Evolutionary conservation across 2,113 vertebrate species (phyloP).

Genomic region (Lophius piscatorius): DNA sequence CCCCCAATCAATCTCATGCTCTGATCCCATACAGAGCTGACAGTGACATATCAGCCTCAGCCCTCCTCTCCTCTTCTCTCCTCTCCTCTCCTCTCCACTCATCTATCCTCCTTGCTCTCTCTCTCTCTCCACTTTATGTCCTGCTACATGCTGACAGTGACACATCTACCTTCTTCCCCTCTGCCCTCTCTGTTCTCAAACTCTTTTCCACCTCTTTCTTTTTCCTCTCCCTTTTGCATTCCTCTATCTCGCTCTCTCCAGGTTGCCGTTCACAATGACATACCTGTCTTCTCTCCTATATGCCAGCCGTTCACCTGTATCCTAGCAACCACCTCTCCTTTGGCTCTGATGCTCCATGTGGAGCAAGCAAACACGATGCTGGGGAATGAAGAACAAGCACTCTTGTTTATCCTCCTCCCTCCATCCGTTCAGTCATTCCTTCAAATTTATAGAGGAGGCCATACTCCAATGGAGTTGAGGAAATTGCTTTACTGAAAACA

Average conservation of each 20-base stretch:
- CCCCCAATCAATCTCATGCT: constrained; percentile 9
- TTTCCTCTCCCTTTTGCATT: constrained; percentile 11
- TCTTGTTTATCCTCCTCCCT: constrained; percentile 70
- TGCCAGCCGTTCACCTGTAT: constrained; percentile 83
- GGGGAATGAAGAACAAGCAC: constrained; percentile 72
- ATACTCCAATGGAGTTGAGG: constrained; percentile 41
- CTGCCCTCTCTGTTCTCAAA: constrained; percentile 60
- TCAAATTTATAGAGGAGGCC: constrained; percentile 59
- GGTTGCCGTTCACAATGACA: constrained; percentile 72
- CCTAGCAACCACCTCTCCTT: constrained; percentile 84
- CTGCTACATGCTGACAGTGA: constrained; percentile 53
- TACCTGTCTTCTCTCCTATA: constrained; percentile 75
- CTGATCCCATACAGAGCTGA: constrained; percentile 37
- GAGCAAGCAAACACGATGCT: constrained; percentile 75
- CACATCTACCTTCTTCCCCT: constrained; percentile 47
- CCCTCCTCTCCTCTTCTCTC: constrained; percentile 35
- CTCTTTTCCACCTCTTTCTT: constrained; percentile 45
- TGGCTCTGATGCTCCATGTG: constrained; percentile 67
- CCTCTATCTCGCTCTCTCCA: constrained; percentile 63
- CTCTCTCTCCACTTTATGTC: constrained; percentile 38
- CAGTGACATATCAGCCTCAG: constrained; percentile 58
- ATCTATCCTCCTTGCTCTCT: constrained; percentile 29
- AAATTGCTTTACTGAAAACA: constrained; percentile 16
- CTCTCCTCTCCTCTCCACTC: constrained; percentile 40
- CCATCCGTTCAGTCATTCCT: constrained; percentile 69